Evolutionary conservation across 2,888 invertebrate species (phyloP), one percentile per base, ranked within the genome.

Genomic region (Cryptus armator): DNA sequence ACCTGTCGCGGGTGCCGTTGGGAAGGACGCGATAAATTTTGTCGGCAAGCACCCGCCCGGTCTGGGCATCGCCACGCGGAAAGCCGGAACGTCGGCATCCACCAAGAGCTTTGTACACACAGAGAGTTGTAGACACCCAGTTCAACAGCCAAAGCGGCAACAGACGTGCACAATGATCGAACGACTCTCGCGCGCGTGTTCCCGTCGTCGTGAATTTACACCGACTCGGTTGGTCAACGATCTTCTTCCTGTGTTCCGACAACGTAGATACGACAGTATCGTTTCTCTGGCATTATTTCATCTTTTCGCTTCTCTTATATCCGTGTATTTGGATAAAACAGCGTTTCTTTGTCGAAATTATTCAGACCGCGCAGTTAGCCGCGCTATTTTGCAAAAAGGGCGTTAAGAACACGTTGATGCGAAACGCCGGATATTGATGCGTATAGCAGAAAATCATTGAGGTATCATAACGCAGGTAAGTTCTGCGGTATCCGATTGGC

Each of bases 21-120:
- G 84, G 83, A 81, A 81, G 79, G 75, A 85, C 70, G 84, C 86
- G 86, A 87, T 87, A 87, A 87, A 86, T 87, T 87, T 83, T 81
- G 83, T 70, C 64, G 53, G 56, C 70, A 70, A 77, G 86, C 84
- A 77, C 48, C 62, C 19, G 19, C 68, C 53, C 64, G 70, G 44
- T 29, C 74, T 29, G 75, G 14, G 74, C 67, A 37, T 37, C 37
- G 56, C 53, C 67, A 64, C 77, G 74, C 16, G 81, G 72, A 75
- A 81, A 78, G 46, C 74, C 46, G 71, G 56, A 81, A 68, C 75
- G 75, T 43, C 68, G 62, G 68, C 48, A 76, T 43, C 51, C 32
- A 24, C 56, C 24, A 43, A 70, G 72, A 64, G 74, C 74, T 77
- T 64, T 62, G 37, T 37, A 64, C 62, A 74, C 51, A 68, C 81